Evolutionary conservation across 2,797 vertebrate genomes (phyloP), one percentile per base, ranked within the genome.

Genomic region (Siniperca undulata): DNA sequence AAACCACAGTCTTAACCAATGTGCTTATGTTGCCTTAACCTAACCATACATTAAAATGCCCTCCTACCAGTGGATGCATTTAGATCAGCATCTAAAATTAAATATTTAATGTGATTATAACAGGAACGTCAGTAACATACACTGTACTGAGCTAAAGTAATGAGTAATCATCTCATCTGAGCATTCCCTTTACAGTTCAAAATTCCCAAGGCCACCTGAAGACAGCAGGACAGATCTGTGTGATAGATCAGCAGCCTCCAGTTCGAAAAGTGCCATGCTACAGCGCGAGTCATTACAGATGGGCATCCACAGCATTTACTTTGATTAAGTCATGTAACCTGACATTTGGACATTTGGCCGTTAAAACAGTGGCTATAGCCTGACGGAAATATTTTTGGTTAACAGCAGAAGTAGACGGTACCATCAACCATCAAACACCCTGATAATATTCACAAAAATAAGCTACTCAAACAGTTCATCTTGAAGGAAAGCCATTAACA

Each of bases 401-500:
- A 27, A 46, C 22, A 78, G 67, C 59, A 70, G 42, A 13, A 62
- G 58, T 8, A 71, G 58, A 76, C 27, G 19, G 27, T 8, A 53
- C 38, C 38, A 40, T 40, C 38, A 72, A 77, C 27, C 50, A 55
- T 61, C 44, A 42, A 46, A 30, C 34, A 2, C 3, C 16, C 11
- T 42, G 38, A 42, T 30, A 24, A 65, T 46, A 61, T 24, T 38
- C 24, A 67, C 4, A 70, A 50, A n/a, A 59, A 48, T 38, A 2
- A 64, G 59, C 14, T 20, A 36, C 34, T 68, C 6, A 14, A 73
- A 70, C 58, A 38, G 52, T 38, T 78, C 0, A 55, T 77, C 34
- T 73, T 40, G 9, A 80, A 64, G 46, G 24, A 81, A 82, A 78
- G 19, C 4, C 30, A 78, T 84, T 61, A 76, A 70, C 27, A 53